These are phyloP conservation scores for Synanthedon vespiformis DNA, from an alignment of 2,888 invertebrate species.

Conservation along the genomic window DNA sequence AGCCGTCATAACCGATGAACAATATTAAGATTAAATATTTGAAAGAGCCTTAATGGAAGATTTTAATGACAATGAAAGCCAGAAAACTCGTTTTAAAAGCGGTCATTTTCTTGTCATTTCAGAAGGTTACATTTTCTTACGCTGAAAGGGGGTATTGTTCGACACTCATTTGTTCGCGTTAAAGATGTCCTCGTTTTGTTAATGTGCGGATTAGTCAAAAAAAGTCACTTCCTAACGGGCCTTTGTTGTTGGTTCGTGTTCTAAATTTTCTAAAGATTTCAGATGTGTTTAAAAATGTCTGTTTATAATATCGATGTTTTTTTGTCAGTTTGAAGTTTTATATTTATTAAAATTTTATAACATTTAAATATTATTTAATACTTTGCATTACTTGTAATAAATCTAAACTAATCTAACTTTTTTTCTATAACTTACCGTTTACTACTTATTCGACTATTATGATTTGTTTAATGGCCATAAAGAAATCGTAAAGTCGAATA, in stretches of 20 bases:
- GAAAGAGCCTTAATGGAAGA: background rate
- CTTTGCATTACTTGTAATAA: too few relatives aligned
- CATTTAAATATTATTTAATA: too few relatives aligned
- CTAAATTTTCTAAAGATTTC: background rate
- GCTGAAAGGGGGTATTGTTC: constrained; percentile 6
- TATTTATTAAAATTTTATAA: too few relatives aligned
- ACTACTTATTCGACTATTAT: too few relatives aligned
- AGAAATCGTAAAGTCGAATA: too few relatives aligned
- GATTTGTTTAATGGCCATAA: too few relatives aligned
- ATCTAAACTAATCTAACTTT: too few relatives aligned
- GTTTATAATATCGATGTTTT: too few relatives aligned
- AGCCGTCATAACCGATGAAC: too few relatives aligned
- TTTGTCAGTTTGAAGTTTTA: too few relatives aligned
- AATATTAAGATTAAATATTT: background rate
- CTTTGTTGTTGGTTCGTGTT: background rate
- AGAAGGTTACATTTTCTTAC: background rate
- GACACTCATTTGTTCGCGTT: background rate
- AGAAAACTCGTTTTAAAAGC: constrained; percentile 3
- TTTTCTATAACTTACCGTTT: too few relatives aligned
- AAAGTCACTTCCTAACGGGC: constrained; percentile 1
- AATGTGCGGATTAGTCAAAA: constrained; percentile 17
- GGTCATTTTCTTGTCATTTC: constrained; percentile 6
- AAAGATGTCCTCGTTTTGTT: constrained; percentile 4
- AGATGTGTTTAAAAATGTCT: too few relatives aligned
- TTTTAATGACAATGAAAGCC: constrained; percentile 3